These are phyloP conservation scores for Eurytemora carolleeae DNA, from an alignment of 1,140 invertebrate genomes.

Conservation along the genomic window DNA sequence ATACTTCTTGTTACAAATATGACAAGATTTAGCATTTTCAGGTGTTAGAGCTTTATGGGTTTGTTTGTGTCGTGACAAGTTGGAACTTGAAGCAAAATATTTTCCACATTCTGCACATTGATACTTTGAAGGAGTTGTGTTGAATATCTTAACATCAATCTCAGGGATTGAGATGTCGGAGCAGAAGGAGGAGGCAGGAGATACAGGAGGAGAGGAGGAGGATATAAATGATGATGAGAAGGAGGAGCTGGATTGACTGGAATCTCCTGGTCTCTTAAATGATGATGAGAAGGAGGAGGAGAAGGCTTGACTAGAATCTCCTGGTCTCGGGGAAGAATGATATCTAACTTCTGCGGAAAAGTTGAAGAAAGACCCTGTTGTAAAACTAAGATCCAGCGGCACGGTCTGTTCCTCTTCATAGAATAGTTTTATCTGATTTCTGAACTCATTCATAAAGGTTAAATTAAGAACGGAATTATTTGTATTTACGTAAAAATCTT, in stretches of 20 bases:
- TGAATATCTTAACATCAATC: not conserved
- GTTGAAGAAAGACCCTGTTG: not conserved
- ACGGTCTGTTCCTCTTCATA: not conserved
- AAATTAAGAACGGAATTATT: no score
- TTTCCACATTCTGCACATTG: constrained; percentile 86
- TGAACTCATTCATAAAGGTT: no score
- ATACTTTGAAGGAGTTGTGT: not conserved
- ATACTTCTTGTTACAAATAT: constrained; percentile 71
- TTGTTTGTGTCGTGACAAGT: constrained; percentile 42
- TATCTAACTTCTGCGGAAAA: not conserved
- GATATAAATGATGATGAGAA: not conserved
- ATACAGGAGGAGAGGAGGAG: not conserved
- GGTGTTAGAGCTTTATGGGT: not conserved
- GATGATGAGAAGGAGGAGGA: not conserved
- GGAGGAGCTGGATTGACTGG: no score
- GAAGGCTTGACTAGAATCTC: no score
- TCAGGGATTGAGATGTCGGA: not conserved
- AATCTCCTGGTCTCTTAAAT: no score
- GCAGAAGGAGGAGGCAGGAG: not conserved
- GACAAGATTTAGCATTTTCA: not conserved
- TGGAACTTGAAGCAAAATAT: constrained; percentile 84
- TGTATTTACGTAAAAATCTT: no score
- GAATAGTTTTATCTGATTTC: no score
- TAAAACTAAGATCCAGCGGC: not conserved
- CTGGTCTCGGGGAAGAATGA: no score